Evolutionary conservation across 92 coral and sea anemone species (phyloP).

Genomic region (Anthopleura xanthogrammica): DNA sequence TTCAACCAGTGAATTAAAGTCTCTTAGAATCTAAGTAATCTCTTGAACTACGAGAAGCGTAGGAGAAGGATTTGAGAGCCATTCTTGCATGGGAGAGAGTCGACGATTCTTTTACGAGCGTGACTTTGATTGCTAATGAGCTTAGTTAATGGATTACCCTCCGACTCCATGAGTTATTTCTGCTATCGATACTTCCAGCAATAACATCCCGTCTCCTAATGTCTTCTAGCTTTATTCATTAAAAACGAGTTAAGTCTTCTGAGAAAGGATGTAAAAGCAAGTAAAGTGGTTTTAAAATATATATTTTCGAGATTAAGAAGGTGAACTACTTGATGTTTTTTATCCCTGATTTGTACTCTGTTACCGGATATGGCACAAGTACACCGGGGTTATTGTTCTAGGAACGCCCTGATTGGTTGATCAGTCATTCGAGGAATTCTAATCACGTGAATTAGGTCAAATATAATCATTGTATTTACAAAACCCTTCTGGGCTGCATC

Average conservation of each 20-base stretch:
- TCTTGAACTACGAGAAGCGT: neutral
- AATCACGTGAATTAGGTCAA: constrained; percentile 64
- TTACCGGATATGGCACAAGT: constrained; percentile 23
- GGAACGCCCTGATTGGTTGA: constrained; percentile 49
- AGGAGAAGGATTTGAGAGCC: neutral
- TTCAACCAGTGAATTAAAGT: neutral
- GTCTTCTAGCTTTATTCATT: too few species aligned
- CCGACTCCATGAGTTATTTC: neutral
- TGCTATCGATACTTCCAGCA: neutral
- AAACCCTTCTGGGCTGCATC: neutral
- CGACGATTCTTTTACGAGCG: neutral
- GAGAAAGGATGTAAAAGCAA: too few species aligned
- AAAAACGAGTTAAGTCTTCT: too few species aligned
- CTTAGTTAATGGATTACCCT: neutral
- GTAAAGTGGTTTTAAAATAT: too few species aligned
- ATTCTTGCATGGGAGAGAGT: neutral
- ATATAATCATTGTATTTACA: constrained; percentile 31
- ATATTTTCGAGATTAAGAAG: too few species aligned
- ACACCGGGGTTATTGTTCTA: constrained; percentile 42
- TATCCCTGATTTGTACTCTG: constrained; percentile 1
- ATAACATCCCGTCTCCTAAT: neutral
- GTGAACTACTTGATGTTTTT: neutral
- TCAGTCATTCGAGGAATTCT: constrained; percentile 43
- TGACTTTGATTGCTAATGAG: neutral
- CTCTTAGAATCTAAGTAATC: neutral